These are phyloP conservation scores for Bovichtus diacanthus DNA, from an alignment of 2,797 vertebrate genomes.

Conservation along the genomic window DNA sequence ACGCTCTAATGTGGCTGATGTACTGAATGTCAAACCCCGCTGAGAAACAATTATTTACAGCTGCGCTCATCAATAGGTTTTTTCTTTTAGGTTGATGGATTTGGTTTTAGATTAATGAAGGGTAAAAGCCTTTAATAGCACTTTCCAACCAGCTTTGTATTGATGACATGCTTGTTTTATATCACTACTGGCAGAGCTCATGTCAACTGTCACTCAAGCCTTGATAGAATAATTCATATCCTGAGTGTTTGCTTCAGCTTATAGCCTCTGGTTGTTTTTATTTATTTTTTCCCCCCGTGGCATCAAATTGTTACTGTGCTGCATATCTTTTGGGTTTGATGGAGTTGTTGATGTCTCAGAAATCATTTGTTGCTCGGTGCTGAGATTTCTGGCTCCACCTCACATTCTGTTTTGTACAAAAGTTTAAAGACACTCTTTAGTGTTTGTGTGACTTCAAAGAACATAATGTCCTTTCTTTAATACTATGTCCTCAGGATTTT, in stretches of 20 bases:
- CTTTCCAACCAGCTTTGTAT: constrained; percentile 60
- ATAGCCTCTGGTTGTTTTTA: constrained; percentile 30
- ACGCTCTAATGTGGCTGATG: constrained; percentile 49
- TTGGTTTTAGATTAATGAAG: constrained; percentile 73
- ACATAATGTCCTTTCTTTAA: constrained; percentile 13
- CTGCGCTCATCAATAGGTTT: constrained; percentile 59
- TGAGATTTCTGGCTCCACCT: constrained; percentile 39
- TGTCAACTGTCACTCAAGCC: constrained; percentile 71
- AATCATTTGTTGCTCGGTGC: constrained; percentile 30
- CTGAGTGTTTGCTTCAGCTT: constrained; percentile 34
- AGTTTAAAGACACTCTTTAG: constrained; percentile 25
- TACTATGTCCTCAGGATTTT: constrained; percentile 35
- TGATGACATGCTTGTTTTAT: constrained; percentile 55
- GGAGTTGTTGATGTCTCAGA: constrained; percentile 40
- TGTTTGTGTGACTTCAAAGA: constrained; percentile 21
- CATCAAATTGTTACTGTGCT: constrained; percentile 39
- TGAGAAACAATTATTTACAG: constrained; percentile 76
- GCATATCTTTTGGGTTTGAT: constrained; percentile 43
- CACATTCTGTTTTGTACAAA: constrained; percentile 14
- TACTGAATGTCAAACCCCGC: constrained; percentile 60
- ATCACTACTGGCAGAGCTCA: constrained; percentile 52
- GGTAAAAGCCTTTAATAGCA: constrained; percentile 72
- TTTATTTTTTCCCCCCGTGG: constrained; percentile 53
- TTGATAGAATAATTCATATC: constrained; percentile 66
- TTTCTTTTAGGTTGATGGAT: constrained; percentile 65